Percentiles rank a stretch among this genome's conserved stretches.
These are phyloP conservation scores for Gnathonemus longibarbis DNA, from an alignment of 2,113 vertebrate species.

Conservation along the genomic window DNA sequence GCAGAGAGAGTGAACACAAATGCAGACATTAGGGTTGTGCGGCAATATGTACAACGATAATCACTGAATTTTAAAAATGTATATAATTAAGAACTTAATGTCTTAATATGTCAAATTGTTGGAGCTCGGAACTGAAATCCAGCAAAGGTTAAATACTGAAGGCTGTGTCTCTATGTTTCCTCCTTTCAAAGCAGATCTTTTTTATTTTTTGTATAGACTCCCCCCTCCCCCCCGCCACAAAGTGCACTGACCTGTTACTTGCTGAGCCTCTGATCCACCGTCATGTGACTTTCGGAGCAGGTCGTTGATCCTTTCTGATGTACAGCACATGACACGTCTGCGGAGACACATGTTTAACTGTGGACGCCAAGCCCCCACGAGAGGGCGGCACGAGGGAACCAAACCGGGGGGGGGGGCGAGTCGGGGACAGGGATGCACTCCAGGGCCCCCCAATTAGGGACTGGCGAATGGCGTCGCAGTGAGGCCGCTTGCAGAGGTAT, in stretches of 20 bases:
- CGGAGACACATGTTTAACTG: constrained; percentile 49
- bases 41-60: neutral
- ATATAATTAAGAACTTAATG: neutral
- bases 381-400: constrained; percentile 64
- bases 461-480: constrained; percentile 18
- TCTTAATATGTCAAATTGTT: constrained; percentile 40
- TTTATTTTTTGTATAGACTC: constrained; percentile 13
- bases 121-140: constrained; percentile 28
- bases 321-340: constrained; percentile 60
- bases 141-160: constrained; percentile 44
- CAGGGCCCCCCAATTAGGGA: constrained; percentile 53
- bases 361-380: constrained; percentile 21
- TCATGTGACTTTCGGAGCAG: constrained; percentile 66
- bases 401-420: constrained; percentile 43
- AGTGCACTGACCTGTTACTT: constrained; percentile 15
- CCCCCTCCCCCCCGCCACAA: neutral
- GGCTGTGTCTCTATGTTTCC: constrained; percentile 41
- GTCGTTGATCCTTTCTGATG: constrained; percentile 64
- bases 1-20: neutral
- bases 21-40: neutral
- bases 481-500: constrained; percentile 36
- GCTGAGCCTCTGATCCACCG: constrained; percentile 40
- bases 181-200: constrained; percentile 28
- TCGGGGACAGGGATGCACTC: constrained; percentile 52
- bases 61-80: neutral